Evolutionary conservation across 2,113 vertebrate species (phyloP).

Genomic region (Brachypodius melanocephalos): DNA sequence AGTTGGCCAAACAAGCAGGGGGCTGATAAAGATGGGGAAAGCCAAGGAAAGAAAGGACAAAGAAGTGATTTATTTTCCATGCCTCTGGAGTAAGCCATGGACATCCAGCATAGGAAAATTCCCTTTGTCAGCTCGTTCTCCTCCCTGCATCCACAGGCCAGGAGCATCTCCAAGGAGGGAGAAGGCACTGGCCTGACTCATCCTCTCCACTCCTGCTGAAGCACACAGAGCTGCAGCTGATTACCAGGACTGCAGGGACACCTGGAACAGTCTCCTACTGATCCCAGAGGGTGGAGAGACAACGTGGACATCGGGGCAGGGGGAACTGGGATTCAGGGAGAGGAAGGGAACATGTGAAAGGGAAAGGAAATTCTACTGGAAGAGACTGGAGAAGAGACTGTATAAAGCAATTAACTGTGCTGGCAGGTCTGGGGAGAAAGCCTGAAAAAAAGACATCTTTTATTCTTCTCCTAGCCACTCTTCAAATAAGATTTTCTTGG

Average conservation of each 20-base stretch:
- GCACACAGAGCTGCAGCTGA: background rate
- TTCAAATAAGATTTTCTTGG: background rate
- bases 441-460: background rate
- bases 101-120: background rate
- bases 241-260: accelerated
- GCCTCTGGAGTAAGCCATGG: background rate
- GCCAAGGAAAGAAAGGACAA: background rate
- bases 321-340: background rate
- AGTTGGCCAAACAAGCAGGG: background rate
- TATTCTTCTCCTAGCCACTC: background rate
- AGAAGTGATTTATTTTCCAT: background rate
- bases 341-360: background rate
- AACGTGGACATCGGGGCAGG: accelerated
- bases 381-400: background rate
- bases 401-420: background rate
- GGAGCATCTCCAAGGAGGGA: background rate
- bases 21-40: background rate
- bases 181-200: background rate
- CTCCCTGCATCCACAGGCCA: background rate
- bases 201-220: background rate
- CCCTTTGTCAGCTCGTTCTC: background rate
- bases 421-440: background rate
- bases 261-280: background rate
- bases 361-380: background rate
- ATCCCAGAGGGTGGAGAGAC: background rate